These are phyloP conservation scores for Lateolabrax maculatus DNA, from an alignment of 2,797 vertebrate species.

Conservation along the genomic window DNA sequence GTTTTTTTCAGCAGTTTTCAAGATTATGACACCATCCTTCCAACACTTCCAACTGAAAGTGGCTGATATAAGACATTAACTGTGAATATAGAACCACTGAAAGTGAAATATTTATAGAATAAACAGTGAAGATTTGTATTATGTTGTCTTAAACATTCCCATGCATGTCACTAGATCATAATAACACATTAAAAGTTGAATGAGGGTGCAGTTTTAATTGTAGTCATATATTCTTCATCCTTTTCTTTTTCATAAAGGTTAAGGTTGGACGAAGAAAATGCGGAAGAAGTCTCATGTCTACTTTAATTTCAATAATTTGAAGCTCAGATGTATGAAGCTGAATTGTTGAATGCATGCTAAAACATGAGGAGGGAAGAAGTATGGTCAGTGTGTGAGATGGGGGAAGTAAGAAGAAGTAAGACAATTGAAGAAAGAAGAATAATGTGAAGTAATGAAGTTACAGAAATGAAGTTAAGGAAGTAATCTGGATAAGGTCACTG, in stretches of 20 bases:
- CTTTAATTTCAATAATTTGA: slow-evolving; percentile 98
- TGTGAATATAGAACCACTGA: slow-evolving; percentile 55
- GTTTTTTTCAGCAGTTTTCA: background rate
- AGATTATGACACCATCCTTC: background rate
- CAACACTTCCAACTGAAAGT: background rate
- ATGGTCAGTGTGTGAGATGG: slow-evolving; percentile 83
- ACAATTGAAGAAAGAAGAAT: slow-evolving; percentile 99
- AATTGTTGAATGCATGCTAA: slow-evolving; percentile 99
- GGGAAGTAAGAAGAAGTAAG: slow-evolving; percentile 86
- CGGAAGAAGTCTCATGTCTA: slow-evolving; percentile 98
- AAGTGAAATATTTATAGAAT: slow-evolving; percentile 46
- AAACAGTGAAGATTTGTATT: slow-evolving; percentile 37
- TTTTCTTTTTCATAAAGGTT: slow-evolving; percentile 99
- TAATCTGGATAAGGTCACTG: slow-evolving; percentile 98
- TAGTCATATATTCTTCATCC: slow-evolving; percentile 96
- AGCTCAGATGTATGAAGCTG: slow-evolving; percentile 99
- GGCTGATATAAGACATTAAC: background rate
- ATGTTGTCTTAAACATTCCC: slow-evolving; percentile 47
- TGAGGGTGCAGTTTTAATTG: slow-evolving; percentile 77
- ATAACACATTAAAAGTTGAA: slow-evolving; percentile 66
- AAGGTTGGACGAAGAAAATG: slow-evolving; percentile 99
- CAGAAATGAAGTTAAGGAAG: slow-evolving; percentile 99
- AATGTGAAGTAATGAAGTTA: slow-evolving; percentile 96
- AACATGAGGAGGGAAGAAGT: slow-evolving; percentile 84
- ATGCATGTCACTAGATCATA: slow-evolving; percentile 65